These are phyloP conservation scores for Scaptomyza tumidula DNA, from an alignment of 2,888 invertebrate species.

Conservation along the genomic window DNA sequence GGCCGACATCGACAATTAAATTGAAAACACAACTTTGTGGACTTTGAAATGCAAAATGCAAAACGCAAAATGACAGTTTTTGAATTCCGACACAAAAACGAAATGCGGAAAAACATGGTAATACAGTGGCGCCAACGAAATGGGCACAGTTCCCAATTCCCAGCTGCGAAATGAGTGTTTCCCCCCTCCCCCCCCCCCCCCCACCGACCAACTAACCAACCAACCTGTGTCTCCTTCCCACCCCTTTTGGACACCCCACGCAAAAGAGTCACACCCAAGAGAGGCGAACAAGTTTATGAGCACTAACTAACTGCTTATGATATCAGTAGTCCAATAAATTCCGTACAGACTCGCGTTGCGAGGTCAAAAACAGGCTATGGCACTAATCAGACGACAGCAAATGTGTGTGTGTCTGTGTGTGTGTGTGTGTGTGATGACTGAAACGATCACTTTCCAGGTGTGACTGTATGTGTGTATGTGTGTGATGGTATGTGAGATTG, in stretches of 20 bases:
- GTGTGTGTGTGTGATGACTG: constrained; percentile 36
- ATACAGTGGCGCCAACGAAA: constrained; percentile 68
- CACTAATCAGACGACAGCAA: constrained; percentile 45
- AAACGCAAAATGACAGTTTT: constrained; percentile 62
- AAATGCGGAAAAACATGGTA: constrained; percentile 71
- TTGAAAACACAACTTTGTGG: neutral
- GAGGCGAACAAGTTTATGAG: constrained; percentile 49
- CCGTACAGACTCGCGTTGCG: constrained; percentile 35
- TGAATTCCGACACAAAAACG: constrained; percentile 27
- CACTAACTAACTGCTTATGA: constrained; percentile 35
- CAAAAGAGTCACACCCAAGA: constrained; percentile 27
- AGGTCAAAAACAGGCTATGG: constrained; percentile 60
- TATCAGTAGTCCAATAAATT: constrained; percentile 61
- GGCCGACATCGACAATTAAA: constrained; percentile 54
- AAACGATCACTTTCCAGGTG: constrained; percentile 36
- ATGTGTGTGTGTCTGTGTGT: neutral
- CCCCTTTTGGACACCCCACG: constrained; percentile 14
- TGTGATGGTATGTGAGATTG: constrained; percentile 15
- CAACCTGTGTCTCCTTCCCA: neutral
- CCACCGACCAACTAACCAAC: neutral
- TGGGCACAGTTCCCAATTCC: constrained; percentile 60
- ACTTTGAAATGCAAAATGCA: constrained; percentile 69
- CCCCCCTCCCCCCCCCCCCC: neutral
- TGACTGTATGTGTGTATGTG: neutral
- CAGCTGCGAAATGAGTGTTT: constrained; percentile 27